Evolutionary conservation across 2,888 invertebrate species (phyloP).

Genomic region (Andrena bucephala): DNA sequence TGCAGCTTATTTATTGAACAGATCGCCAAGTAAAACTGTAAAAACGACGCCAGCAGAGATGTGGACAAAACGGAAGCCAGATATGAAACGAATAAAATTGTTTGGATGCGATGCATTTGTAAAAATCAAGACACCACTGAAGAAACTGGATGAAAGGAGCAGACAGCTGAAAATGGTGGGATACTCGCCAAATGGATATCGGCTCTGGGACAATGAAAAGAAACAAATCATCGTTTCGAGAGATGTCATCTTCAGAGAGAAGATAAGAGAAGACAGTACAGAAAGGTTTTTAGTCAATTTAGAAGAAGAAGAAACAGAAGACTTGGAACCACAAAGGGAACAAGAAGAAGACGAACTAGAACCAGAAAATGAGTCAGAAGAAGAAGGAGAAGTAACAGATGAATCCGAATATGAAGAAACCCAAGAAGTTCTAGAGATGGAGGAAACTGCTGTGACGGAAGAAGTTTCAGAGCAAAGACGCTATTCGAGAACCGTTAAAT

Average conservation of each 20-base stretch:
- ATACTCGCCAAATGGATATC: constrained; percentile 59
- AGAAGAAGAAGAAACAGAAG: too few species aligned
- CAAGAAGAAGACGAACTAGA: too few species aligned
- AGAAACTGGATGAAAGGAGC: constrained; percentile 74
- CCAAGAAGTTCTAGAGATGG: too few species aligned
- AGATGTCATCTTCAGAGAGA: background rate
- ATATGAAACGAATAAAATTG: constrained; percentile 70
- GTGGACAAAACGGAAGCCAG: constrained; percentile 55
- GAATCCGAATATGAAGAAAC: too few species aligned
- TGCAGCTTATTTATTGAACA: background rate
- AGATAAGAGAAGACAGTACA: too few species aligned
- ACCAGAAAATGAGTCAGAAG: too few species aligned
- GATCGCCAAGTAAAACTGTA: background rate
- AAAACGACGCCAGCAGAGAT: background rate
- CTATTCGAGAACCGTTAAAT: too few species aligned
- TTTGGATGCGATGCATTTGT: constrained; percentile 66
- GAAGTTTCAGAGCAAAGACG: too few species aligned
- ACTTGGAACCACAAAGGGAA: too few species aligned
- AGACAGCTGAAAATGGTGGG: constrained; percentile 64
- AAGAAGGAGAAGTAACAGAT: too few species aligned
- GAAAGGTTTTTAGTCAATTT: too few species aligned
- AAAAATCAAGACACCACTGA: constrained; percentile 33
- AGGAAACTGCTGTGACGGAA: too few species aligned
- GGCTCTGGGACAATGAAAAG: background rate
- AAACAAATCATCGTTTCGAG: background rate